phyloP scores from a whole-genome alignment of 1,140 invertebrate genomes.

The Glossosoma conforme region DNA sequence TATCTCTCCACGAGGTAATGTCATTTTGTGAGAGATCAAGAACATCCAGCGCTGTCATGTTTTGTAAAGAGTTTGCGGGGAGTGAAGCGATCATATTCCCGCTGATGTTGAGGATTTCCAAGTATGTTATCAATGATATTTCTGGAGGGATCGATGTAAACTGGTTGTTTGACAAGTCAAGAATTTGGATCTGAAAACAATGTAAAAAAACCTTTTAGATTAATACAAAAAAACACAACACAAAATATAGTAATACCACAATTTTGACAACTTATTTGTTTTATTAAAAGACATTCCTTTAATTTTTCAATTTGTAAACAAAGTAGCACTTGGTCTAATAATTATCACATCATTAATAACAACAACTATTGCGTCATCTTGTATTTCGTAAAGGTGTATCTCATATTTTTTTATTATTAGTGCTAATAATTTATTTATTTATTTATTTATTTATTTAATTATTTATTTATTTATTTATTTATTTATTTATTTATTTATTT shows the following conservation, averaged over 20 bases:
- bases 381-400: neutral
- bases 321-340: neutral
- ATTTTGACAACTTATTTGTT: no score
- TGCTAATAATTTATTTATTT: no score
- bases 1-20: constrained; percentile 49
- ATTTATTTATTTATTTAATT: no score
- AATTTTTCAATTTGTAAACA: neutral
- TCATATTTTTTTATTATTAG: no score
- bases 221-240: no score
- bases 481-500: no score
- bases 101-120: constrained; percentile 53
- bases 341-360: no score
- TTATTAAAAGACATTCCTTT: no score
- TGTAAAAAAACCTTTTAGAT: neutral
- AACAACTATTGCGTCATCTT: neutral
- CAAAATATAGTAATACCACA: no score
- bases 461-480: no score
- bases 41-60: constrained; percentile 46
- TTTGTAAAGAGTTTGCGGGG: constrained; percentile 41
- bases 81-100: constrained; percentile 48
- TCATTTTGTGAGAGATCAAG: constrained; percentile 52
- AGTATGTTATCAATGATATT: constrained; percentile 46
- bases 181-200: constrained; percentile 44
- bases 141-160: constrained; percentile 50
- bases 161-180: constrained; percentile 50